Evolutionary conservation across 1,140 invertebrate genomes (phyloP).

Genomic region (Ylistrum balloti): DNA sequence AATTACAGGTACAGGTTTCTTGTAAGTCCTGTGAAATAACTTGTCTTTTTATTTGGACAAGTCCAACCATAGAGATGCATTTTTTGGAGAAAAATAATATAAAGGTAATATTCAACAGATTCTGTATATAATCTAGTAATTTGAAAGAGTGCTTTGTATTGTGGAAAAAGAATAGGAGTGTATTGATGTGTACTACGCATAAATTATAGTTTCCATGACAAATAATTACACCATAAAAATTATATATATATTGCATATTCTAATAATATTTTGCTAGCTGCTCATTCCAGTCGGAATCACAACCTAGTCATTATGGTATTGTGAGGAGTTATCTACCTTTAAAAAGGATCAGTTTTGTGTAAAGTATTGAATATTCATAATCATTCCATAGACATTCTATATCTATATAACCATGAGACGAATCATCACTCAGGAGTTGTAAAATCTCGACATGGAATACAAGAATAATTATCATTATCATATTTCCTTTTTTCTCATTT

Average conservation of each 20-base stretch:
- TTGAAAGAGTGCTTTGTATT: neutral
- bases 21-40: neutral
- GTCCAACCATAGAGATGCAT: neutral
- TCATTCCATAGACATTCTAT: no score
- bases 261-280: neutral
- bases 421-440: no score
- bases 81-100: neutral
- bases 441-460: neutral
- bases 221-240: neutral
- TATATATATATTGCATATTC: neutral
- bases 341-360: no score
- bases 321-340: neutral
- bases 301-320: neutral
- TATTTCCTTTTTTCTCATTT: neutral
- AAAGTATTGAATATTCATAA: no score
- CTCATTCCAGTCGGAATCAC: constrained; percentile 22
- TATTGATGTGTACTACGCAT: neutral
- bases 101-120: neutral
- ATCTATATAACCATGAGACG: no score
- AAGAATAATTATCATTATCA: no score
- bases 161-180: neutral
- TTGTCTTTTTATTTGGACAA: neutral
- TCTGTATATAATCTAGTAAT: neutral
- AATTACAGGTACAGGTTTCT: no score
- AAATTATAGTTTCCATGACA: neutral